These are phyloP conservation scores for Allacma fusca DNA, from an alignment of 2,888 invertebrate genomes.

Conservation along the genomic window DNA sequence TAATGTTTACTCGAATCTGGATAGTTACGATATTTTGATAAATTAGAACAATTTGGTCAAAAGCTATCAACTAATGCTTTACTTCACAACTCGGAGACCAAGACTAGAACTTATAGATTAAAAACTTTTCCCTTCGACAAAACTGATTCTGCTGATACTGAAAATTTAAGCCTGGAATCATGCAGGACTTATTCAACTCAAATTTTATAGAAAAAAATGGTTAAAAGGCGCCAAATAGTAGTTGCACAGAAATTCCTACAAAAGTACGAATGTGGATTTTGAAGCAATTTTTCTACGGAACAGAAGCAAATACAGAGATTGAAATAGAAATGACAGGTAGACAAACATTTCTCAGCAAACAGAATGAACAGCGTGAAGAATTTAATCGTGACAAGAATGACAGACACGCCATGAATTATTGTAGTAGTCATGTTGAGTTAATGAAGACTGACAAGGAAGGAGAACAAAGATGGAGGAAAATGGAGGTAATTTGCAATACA, in stretches of 20 bases:
- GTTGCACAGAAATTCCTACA: no score
- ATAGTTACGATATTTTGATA: slow-evolving; percentile 2
- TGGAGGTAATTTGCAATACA: neutral
- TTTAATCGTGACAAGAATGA: slow-evolving; percentile 2
- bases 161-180: no score
- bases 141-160: no score
- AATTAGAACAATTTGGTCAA: neutral
- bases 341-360: neutral
- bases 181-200: no score
- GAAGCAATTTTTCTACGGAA: neutral
- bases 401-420: slow-evolving; percentile 14
- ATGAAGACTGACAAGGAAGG: slow-evolving; percentile 16
- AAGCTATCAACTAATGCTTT: neutral
- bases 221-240: no score
- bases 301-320: neutral
- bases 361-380: slow-evolving; percentile 1
- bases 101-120: neutral
- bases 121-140: no score
- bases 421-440: neutral
- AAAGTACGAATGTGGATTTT: no score
- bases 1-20: slow-evolving; percentile 24
- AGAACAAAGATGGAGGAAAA: neutral
- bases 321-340: neutral
- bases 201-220: no score
- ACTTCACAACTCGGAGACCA: neutral